Conservation (phyloP, 1,140 invertebrate genomes). For the Pogonognathellus flavescens region DNA sequence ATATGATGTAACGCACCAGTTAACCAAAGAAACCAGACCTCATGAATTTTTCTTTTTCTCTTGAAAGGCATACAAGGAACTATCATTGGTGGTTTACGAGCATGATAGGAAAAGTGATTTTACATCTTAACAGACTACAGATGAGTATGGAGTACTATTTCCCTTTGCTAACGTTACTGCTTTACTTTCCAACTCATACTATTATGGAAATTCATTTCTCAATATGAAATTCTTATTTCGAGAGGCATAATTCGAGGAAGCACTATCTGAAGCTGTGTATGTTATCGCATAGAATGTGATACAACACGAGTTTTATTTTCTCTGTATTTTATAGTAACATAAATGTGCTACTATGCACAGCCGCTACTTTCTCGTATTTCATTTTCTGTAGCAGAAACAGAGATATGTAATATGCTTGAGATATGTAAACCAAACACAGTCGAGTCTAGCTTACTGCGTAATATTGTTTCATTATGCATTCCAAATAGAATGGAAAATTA, state of each 20-base stretch:
- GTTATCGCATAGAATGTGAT: too few species aligned
- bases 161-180: background rate
- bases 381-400: too few species aligned
- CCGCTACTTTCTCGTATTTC: too few species aligned
- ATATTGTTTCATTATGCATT: slow-evolving; percentile 12
- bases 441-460: background rate
- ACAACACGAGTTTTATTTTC: too few species aligned
- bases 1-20: too few species aligned
- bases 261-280: too few species aligned
- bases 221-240: background rate
- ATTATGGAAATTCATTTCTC: slow-evolving; percentile 17
- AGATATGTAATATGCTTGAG: too few species aligned
- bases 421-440: too few species aligned
- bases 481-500: slow-evolving; percentile 27
- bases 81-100: background rate
- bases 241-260: background rate
- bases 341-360: too few species aligned
- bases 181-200: too few species aligned
- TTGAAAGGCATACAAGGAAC: background rate
- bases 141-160: background rate
- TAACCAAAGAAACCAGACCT: too few species aligned
- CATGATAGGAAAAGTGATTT: slow-evolving; percentile 10
- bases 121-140: background rate
- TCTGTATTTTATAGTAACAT: too few species aligned
- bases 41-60: background rate